These are phyloP conservation scores for Drosophila sp. DNA, from an alignment of 1,140 invertebrate species.

Conservation along the genomic window DNA sequence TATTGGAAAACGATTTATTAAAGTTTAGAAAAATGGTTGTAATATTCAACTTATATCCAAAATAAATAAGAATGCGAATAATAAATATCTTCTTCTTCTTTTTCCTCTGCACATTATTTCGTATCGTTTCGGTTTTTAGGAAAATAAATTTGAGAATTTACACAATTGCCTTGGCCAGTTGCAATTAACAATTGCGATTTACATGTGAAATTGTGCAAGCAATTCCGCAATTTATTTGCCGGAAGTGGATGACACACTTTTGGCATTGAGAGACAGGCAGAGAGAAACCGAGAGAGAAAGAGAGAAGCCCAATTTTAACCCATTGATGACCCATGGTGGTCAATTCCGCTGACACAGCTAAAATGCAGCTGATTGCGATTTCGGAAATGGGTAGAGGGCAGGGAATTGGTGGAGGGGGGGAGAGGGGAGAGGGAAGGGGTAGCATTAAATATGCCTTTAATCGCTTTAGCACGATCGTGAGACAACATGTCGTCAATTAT, in stretches of 20 bases:
- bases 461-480: conserved; percentile 83
- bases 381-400: too few relatives aligned
- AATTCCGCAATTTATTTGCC: conserved; percentile 39
- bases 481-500: conserved; percentile 84
- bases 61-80: too few relatives aligned
- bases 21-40: neutral
- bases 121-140: neutral
- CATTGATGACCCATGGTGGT: conserved; percentile 28
- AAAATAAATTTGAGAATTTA: conserved; percentile 11
- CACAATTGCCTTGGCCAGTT: conserved; percentile 32
- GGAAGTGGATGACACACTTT: conserved; percentile 53
- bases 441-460: conserved; percentile 80
- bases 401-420: too few relatives aligned
- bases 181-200: conserved; percentile 50
- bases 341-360: conserved; percentile 15
- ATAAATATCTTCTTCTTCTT: too few relatives aligned
- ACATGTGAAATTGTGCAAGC: conserved; percentile 49
- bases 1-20: too few relatives aligned
- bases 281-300: neutral
- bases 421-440: neutral
- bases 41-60: neutral
- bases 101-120: neutral
- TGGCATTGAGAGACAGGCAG: neutral
- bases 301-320: conserved; percentile 13
- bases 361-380: conserved; percentile 3